These are phyloP conservation scores for Drosophila pseudotalamancana DNA, from an alignment of 2,888 invertebrate genomes.

Conservation along the genomic window DNA sequence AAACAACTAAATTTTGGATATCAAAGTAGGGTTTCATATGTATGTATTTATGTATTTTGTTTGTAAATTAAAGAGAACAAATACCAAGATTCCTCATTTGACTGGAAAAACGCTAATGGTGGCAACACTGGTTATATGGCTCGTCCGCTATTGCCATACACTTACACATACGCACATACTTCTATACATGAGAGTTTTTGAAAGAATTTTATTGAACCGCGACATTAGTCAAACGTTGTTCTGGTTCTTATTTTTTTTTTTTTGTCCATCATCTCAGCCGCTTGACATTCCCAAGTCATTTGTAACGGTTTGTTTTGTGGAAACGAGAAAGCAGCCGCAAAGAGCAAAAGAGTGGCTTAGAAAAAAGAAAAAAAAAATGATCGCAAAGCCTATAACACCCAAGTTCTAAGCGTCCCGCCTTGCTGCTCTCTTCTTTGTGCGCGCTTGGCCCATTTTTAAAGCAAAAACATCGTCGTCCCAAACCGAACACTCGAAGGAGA, in stretches of 20 bases:
- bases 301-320: slow-evolving; percentile 65
- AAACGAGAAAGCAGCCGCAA: slow-evolving; percentile 27
- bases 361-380: slow-evolving; percentile 3
- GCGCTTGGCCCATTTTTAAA: slow-evolving; percentile 41
- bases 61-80: neutral
- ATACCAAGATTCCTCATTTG: neutral
- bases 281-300: slow-evolving; percentile 58
- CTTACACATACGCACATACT: neutral
- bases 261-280: slow-evolving; percentile 34
- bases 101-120: neutral
- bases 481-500: neutral
- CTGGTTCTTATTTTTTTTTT: slow-evolving; percentile 31
- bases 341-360: slow-evolving; percentile 4
- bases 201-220: slow-evolving; percentile 55
- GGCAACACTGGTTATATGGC: slow-evolving; percentile 14
- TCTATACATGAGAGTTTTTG: neutral
- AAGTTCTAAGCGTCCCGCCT: slow-evolving; percentile 35
- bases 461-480: slow-evolving; percentile 20
- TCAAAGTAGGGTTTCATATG: neutral
- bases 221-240: slow-evolving; percentile 41
- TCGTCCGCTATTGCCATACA: slow-evolving; percentile 11
- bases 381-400: slow-evolving; percentile 33
- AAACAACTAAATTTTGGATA: neutral
- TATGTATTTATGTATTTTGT: neutral
- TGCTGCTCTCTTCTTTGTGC: slow-evolving; percentile 16